Evolutionary conservation across 2,888 invertebrate genomes (phyloP).

Genomic region (Boloria selene): DNA sequence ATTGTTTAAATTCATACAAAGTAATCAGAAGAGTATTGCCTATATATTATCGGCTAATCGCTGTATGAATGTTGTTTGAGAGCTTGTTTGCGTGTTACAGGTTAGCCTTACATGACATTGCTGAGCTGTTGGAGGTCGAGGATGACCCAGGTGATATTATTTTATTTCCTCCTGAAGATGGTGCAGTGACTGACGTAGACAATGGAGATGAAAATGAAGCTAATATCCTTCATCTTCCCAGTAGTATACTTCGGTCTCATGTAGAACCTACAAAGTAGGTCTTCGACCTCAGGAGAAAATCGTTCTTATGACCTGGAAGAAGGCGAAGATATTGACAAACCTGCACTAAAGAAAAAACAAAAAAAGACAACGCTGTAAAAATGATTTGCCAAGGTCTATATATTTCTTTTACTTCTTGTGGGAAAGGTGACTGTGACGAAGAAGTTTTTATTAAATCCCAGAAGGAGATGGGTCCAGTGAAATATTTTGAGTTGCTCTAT

Average conservation of each 20-base stretch:
- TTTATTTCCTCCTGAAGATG: background rate
- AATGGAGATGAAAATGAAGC: background rate
- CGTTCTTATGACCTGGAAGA: background rate
- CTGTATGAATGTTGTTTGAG: background rate
- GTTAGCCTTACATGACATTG: background rate
- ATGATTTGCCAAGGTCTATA: background rate
- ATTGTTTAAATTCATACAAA: background rate
- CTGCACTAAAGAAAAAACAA: background rate
- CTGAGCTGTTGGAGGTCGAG: background rate
- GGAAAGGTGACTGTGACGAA: background rate
- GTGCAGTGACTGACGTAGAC: background rate
- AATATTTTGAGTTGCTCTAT: conserved; percentile 4
- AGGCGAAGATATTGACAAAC: background rate
- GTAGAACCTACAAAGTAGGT: background rate
- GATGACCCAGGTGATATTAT: background rate
- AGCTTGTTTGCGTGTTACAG: background rate
- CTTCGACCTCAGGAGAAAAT: background rate
- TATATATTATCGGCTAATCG: background rate
- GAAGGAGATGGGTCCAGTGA: background rate
- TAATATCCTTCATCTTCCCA: background rate
- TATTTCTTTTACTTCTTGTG: conserved; percentile 1
- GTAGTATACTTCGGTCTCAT: background rate
- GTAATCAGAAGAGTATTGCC: background rate
- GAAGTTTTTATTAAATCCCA: background rate
- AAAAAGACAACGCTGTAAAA: conserved; percentile 4